Evolutionary conservation across 2,888 invertebrate genomes (phyloP).

Genomic region (Emesis russula): DNA sequence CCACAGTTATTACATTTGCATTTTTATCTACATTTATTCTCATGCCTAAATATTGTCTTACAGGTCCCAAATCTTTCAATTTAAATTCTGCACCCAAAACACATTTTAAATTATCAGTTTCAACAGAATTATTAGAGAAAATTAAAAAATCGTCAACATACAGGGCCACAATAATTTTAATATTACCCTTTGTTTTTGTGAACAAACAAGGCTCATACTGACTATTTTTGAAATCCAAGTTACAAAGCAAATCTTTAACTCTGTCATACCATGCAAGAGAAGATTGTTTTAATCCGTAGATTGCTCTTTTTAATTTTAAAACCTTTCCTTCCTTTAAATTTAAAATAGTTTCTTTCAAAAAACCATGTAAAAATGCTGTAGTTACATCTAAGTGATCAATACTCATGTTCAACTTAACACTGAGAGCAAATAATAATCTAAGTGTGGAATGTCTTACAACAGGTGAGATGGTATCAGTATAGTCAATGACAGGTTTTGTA

Average conservation of each 20-base stretch:
- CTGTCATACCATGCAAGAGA: slow-evolving; percentile 3
- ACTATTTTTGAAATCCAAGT: background rate
- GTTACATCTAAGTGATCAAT: slow-evolving; percentile 34
- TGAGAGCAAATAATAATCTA: slow-evolving; percentile 30
- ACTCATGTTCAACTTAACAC: slow-evolving; percentile 13
- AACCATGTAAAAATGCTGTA: slow-evolving; percentile 45
- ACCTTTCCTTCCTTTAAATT: too few relatives aligned
- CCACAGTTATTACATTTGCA: background rate
- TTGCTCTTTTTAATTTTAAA: slow-evolving; percentile 46
- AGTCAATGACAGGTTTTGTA: slow-evolving; percentile 54
- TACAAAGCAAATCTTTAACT: background rate
- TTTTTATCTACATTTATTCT: slow-evolving; percentile 9
- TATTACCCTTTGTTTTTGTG: background rate
- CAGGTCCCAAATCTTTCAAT: slow-evolving; percentile 6
- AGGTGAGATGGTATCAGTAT: slow-evolving; percentile 15
- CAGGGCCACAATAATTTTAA: slow-evolving; percentile 1
- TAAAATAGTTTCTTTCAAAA: slow-evolving; percentile 58
- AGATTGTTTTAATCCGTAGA: slow-evolving; percentile 24
- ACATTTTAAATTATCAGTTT: background rate
- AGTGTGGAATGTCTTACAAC: slow-evolving; percentile 22
- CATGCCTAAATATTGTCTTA: slow-evolving; percentile 17
- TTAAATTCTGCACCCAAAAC: slow-evolving; percentile 1
- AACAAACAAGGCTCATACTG: slow-evolving; percentile 10
- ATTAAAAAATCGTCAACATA: slow-evolving; percentile 14
- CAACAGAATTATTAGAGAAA: slow-evolving; percentile 13